Conservation (phyloP, 1,140 invertebrate genomes). For the Dolichoris vasculosae region DNA sequence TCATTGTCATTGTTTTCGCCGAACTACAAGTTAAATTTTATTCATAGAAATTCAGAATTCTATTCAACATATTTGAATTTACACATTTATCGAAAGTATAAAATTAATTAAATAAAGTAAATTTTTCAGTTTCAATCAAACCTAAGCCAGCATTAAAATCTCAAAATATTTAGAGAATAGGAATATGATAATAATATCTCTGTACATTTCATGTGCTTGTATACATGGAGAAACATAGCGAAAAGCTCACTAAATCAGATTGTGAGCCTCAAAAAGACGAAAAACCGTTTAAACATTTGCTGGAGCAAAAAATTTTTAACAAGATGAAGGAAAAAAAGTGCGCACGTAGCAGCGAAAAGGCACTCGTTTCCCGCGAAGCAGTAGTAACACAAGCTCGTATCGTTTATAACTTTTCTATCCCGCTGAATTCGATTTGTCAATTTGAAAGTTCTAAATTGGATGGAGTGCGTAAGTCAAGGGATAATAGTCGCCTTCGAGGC, state of each 20-base stretch:
- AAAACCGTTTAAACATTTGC: neutral
- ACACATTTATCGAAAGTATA: neutral
- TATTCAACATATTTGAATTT: neutral
- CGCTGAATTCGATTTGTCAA: conserved; percentile 62
- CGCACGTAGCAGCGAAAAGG: neutral
- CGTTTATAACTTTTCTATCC: conserved; percentile 59
- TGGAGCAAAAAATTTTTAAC: too few species aligned
- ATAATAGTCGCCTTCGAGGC: conserved; percentile 15
- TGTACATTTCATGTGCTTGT: neutral
- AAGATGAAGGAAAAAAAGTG: neutral
- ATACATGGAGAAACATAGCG: neutral
- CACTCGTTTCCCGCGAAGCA: neutral
- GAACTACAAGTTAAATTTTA: neutral
- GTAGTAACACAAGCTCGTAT: conserved; percentile 26
- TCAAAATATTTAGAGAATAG: neutral
- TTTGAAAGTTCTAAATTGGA: conserved; percentile 63
- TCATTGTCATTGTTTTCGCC: neutral
- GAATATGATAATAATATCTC: neutral
- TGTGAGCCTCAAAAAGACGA: neutral
- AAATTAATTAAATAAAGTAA: neutral
- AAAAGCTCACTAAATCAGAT: neutral
- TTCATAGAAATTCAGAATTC: neutral
- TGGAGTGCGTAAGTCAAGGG: conserved; percentile 50
- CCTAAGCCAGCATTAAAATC: neutral
- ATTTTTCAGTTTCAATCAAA: neutral